Evolutionary conservation across 1,140 invertebrate genomes (phyloP), one percentile per base, ranked within the genome.

Genomic region (Drosophila serrata): DNA sequence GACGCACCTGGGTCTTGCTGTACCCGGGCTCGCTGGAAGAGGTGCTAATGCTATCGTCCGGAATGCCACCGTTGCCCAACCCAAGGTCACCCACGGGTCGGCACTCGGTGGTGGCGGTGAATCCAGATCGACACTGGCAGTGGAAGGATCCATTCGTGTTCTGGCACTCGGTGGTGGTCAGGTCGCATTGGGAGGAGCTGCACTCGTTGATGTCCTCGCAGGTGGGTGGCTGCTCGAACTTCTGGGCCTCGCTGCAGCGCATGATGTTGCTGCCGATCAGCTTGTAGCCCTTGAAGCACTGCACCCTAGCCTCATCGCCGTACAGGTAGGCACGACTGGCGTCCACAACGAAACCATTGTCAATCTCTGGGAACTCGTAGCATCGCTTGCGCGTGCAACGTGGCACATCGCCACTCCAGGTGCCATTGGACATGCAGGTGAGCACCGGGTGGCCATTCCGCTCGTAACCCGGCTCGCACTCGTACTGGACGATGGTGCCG

Each of bases 161-260:
- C 53, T 96, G 95, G 93, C 98, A 99, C 93, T 98, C 96, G 1
- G 98, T 98, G 5, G 97, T 98, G 5, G 96, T 96, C 19, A 96
- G 93, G 93, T 98, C 98, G 93, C 98, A 98, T 91, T 98, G 97
- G 78, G 96, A 97, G 43, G 95, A 96, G 2, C 95, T 94, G 93
- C 98, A 99, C 93, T 99, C 98, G 82, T 99, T 98, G 39, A 99
- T 96, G 93, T 99, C 98, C 94, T 97, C 96, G 86, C 97, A 98
- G 60, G 94, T 96, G 6, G 98, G 97, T 7, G 97, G 94, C 77
- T 97, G 96, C 64, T 96, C 95, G 80, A 99, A 98, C 62, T 95
- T 93, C 92, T 98, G 97, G 76, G 96, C 95, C 48, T 97, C 94
- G 69, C 97, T 97, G 92, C 98, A 99, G 81, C 95, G 96, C 65